Base-by-base conservation (phyloP, 2,888 invertebrate species). In the Conchocele bisecta region DNA sequence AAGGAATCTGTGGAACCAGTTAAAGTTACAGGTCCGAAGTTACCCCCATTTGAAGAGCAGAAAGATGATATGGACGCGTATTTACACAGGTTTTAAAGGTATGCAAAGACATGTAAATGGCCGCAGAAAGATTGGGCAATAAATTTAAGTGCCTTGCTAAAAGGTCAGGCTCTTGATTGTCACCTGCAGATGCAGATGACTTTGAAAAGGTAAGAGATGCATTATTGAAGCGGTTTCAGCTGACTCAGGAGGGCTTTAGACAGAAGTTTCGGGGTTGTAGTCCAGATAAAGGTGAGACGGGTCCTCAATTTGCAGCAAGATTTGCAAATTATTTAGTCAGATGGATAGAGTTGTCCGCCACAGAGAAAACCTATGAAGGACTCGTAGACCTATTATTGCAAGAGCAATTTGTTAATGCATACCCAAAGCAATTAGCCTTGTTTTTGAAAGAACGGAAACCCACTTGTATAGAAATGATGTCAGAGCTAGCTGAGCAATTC, bases 211-310 rank as follows among this genome's bases (percentile, higher is more conserved):
- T 59, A 3, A 61, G 51, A 26, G 11, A 33, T 26, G 61, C 61
- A 5, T 26, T 50, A 7, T 33, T 61, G 13, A 50, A 53, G 26
- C 22, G 28, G 13, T 61, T 51, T 61, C 50, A 61, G 17, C 4
- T 65, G 22, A 48, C 60, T 15, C 44, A 53, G 26, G 54, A 64
- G 20, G 44, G 64, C 11, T 64, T 54, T 56, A 24, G 64, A 28
- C 29, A 20, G 11, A 60, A 60, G n/a, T 60, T 60, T 17, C 5
- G 35, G 13, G 17, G 5, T n/a, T 9, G 48, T 28, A 57, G 20
- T 6, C 48, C 59, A 11, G 48, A 41, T 4, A n/a, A 17, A 1
- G 41, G 41, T 5, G 54, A 56, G 26, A 56, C 31, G 2, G 22
- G 54, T 7, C 9, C 3, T 15, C 54, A 64, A 42, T 59, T 59